Evolutionary conservation across 2,797 vertebrate species (phyloP).

Genomic region (Cyprinella venusta): DNA sequence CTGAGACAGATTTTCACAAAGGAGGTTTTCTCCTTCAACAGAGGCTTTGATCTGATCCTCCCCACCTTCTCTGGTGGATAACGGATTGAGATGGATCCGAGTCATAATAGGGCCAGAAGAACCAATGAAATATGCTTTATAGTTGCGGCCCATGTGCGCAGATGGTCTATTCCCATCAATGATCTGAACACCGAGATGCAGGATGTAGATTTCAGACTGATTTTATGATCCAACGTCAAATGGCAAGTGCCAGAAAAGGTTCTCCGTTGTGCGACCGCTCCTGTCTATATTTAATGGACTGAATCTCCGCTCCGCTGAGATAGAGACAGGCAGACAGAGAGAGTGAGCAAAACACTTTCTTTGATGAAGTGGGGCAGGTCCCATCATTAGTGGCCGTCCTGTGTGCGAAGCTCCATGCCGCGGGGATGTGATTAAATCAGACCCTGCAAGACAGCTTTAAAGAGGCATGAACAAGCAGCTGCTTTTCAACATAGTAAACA

Average conservation of each 20-base stretch:
- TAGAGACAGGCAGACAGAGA: constrained; percentile 4
- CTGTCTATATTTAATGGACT: constrained; percentile 31
- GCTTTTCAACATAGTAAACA: constrained; percentile 25
- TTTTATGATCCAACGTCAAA: constrained; percentile 21
- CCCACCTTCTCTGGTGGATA: constrained; percentile 41
- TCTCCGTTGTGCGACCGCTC: not conserved
- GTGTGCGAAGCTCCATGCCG: constrained; percentile 14
- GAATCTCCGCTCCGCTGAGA: constrained; percentile 24
- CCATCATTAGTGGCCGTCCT: constrained; percentile 29
- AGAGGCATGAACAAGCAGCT: constrained; percentile 33
- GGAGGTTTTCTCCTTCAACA: constrained; percentile 55
- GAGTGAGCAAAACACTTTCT: constrained; percentile 28
- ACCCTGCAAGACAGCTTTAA: constrained; percentile 24
- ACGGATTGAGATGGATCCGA: constrained; percentile 40
- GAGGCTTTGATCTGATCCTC: constrained; percentile 61
- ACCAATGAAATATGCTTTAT: constrained; percentile 36
- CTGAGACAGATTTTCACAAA: constrained; percentile 59
- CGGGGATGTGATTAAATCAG: constrained; percentile 46
- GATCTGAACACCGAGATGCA: not conserved
- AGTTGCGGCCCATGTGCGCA: not conserved
- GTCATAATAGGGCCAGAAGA: constrained; percentile 29
- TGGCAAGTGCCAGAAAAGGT: not conserved
- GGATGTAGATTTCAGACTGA: constrained; percentile 22
- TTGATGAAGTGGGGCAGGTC: constrained; percentile 52
- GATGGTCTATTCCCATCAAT: constrained; percentile 18